Evolutionary conservation across 2,888 invertebrate genomes (phyloP).

Genomic region (Drosophila neutralis): DNA sequence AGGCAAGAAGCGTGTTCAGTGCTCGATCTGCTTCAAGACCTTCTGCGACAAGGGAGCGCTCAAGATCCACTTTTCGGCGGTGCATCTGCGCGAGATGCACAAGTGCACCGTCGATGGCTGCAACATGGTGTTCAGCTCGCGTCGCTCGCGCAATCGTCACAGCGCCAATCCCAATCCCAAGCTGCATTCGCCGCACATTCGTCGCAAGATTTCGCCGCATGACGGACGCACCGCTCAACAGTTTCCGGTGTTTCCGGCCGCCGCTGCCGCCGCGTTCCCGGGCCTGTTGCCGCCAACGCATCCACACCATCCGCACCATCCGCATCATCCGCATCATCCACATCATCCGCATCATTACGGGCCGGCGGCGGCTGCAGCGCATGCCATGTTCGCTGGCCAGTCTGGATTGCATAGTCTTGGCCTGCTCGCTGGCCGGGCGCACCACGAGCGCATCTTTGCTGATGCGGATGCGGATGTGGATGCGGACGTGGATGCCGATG

Average conservation of each 20-base stretch:
- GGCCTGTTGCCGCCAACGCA: slow-evolving; percentile 67
- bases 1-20: slow-evolving; percentile 98
- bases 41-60: slow-evolving; percentile 99
- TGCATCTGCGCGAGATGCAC: slow-evolving; percentile 99
- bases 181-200: slow-evolving; percentile 96
- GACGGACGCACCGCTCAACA: slow-evolving; percentile 94
- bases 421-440: slow-evolving; percentile 66
- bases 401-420: slow-evolving; percentile 57
- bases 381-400: slow-evolving; percentile 69
- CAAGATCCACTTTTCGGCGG: slow-evolving; percentile 99
- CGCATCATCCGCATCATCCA: slow-evolving; percentile 32
- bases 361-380: slow-evolving; percentile 58
- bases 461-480: slow-evolving; percentile 65
- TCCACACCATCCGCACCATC: slow-evolving; percentile 42
- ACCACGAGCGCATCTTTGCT: slow-evolving; percentile 51
- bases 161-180: slow-evolving; percentile 99
- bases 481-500: slow-evolving; percentile 63
- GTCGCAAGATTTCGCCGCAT: slow-evolving; percentile 97
- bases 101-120: slow-evolving; percentile 99
- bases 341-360: slow-evolving; percentile 44
- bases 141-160: slow-evolving; percentile 97
- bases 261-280: slow-evolving; percentile 87
- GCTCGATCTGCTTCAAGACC: slow-evolving; percentile 98
- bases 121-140: slow-evolving; percentile 99
- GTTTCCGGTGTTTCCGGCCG: slow-evolving; percentile 88